A percentile compares a stretch with the other conserved stretches of the same genome.
Evolutionary conservation across 2,113 vertebrate genomes (phyloP).

Genomic region (Campylomormyrus numenius): DNA sequence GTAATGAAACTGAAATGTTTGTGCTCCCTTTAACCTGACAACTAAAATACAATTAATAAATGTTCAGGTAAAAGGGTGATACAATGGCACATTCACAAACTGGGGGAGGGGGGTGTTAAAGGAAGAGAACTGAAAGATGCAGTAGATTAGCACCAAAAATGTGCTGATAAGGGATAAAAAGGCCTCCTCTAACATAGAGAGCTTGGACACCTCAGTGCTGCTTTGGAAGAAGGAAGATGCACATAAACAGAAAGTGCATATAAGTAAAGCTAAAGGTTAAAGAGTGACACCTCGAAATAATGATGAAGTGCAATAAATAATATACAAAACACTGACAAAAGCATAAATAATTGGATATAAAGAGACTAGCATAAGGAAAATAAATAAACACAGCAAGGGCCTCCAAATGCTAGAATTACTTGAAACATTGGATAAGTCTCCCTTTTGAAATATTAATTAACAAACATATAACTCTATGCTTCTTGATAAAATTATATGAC

Average conservation of each 20-base stretch:
- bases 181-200: conserved; percentile 33
- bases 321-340: not conserved
- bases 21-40: not conserved
- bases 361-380: not conserved
- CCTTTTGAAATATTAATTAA: not conserved
- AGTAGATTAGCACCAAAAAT: conserved; percentile 29
- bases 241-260: not conserved
- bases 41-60: not conserved
- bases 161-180: conserved; percentile 27
- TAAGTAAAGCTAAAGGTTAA: not conserved
- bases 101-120: not conserved
- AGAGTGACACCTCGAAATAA: not conserved
- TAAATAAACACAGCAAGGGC: not conserved
- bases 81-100: not conserved
- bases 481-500: not conserved
- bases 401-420: not conserved
- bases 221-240: conserved; percentile 39
- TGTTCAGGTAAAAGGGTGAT: conserved; percentile 5
- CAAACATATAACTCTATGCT: not conserved
- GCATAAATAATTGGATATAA: not conserved
- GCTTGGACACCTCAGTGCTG: conserved; percentile 26
- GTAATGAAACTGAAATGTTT: not conserved
- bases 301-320: not conserved
- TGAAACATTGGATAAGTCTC: not conserved
- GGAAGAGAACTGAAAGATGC: not conserved